Conservation (phyloP, 2,113 vertebrate species). For the Silurus glanis region DNA sequence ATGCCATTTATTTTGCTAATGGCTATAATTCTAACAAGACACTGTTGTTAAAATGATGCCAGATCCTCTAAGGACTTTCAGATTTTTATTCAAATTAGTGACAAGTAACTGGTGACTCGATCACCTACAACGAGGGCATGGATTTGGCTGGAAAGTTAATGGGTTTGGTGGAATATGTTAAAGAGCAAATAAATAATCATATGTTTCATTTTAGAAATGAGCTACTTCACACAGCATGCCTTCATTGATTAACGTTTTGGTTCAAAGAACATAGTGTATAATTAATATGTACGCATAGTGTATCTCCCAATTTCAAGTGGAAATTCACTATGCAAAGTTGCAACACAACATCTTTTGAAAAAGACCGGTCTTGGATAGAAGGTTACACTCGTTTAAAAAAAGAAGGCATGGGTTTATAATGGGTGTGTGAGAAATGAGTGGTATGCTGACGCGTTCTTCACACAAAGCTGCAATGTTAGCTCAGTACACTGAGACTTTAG, state of each 20-base stretch:
- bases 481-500: constrained; percentile 21
- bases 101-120: background rate
- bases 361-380: background rate
- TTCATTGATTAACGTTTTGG: background rate
- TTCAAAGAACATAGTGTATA: background rate
- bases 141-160: background rate
- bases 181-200: background rate
- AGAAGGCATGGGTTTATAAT: background rate
- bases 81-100: background rate
- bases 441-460: background rate
- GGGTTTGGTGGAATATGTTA: constrained; percentile 14
- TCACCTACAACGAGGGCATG: too few relatives aligned
- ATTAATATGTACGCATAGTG: too few relatives aligned
- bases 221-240: background rate
- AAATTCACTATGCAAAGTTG: background rate
- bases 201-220: background rate
- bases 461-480: constrained; percentile 29
- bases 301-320: background rate
- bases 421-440: background rate
- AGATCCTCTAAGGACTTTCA: background rate
- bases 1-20: too few relatives aligned
- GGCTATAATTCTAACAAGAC: background rate
- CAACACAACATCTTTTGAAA: background rate
- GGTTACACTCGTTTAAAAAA: background rate
- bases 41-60: background rate